Base-by-base conservation (phyloP, 2,797 vertebrate species). In the Labroides dimidiatus region DNA sequence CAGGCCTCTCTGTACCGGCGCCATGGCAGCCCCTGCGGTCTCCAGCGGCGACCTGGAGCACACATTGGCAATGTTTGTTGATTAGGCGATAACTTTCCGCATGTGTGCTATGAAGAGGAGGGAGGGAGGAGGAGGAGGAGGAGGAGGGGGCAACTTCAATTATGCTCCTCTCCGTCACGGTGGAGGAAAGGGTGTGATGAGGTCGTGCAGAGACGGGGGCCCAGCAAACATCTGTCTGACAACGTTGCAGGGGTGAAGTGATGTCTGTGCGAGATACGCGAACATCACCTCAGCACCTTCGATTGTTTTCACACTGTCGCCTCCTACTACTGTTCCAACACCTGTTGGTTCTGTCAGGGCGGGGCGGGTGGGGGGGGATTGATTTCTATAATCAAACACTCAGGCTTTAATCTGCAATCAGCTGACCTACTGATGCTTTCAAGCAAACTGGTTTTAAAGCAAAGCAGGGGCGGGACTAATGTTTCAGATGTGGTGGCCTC, bases 11-110 rank as follows among this genome's bases (percentile, higher is more conserved):
- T 75, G 71, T 77, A 78, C 62, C 59, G 6, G 39, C 64, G 53
- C 78, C 85, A 70, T 79, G 87, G 78, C 84, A 84, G 66, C 72
- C 74, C 74, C 68, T 24, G 64, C 36, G 51, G 81, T 80, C 84
- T 80, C 84, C 86, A 64, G 87, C 60, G 75, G 89, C 70, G 72
- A 82, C 88, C 81, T 44, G 75, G 87, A 80, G 75, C 78, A 76
- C 61, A 48, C 85, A 19, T 62, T 64, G 81, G 76, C 82, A 61
- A 55, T 74, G 84, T 80, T 84, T 81, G 85, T 81, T 84, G 85
- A 91, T 90, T 79, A 84, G 82, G 76, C 61, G 74, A 87, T 87
- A 86, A 84, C 71, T 74, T 82, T 75, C 81, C 53, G 55, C 62
- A 69, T 57, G 78, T 78, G 80, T n/a, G 1, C 63, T 0, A 23